Percentiles rank a stretch among this genome's conserved stretches.
Conservation (phyloP, 1,140 invertebrate species). For the Drosophila nigromelanica region DNA sequence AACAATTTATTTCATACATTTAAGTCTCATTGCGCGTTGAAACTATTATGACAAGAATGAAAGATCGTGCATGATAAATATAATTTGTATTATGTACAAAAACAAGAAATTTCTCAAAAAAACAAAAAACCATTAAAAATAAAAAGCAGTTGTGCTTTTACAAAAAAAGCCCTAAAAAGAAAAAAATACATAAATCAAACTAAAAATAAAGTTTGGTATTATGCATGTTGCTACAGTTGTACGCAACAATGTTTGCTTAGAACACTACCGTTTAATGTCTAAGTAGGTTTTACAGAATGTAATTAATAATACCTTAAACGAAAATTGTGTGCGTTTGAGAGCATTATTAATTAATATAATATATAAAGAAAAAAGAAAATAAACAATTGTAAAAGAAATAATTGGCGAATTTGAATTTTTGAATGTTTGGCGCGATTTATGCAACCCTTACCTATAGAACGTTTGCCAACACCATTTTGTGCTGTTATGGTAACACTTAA, state of each 20-base stretch:
- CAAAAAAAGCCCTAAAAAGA: slow-evolving; percentile 27
- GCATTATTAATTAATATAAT: slow-evolving; percentile 60
- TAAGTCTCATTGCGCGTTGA: slow-evolving; percentile 66
- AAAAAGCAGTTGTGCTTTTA: slow-evolving; percentile 39
- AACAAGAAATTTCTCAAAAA: slow-evolving; percentile 42
- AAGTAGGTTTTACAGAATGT: slow-evolving; percentile 80
- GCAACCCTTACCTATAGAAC: slow-evolving; percentile 2
- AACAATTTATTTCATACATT: slow-evolving; percentile 73
- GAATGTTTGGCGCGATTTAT: background rate
- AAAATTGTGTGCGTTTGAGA: slow-evolving; percentile 52
- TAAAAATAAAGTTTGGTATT: slow-evolving; percentile 56
- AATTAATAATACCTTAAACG: slow-evolving; percentile 67
- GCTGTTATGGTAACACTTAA: slow-evolving; percentile 11
- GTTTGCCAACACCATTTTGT: slow-evolving; percentile 7
- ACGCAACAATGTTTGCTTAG: slow-evolving; percentile 48
- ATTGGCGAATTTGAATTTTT: background rate
- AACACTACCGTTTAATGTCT: slow-evolving; percentile 67
- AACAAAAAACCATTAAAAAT: slow-evolving; percentile 48
- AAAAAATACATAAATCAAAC: slow-evolving; percentile 39
- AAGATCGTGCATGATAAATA: slow-evolving; percentile 50
- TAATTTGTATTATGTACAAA: slow-evolving; percentile 80
- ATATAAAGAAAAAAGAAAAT: slow-evolving; percentile 48
- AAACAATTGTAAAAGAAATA: slow-evolving; percentile 69
- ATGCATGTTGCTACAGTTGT: slow-evolving; percentile 59
- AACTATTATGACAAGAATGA: slow-evolving; percentile 32